Base-by-base conservation (phyloP, 2,113 vertebrate species). In the Pardalotus punctatus region DNA sequence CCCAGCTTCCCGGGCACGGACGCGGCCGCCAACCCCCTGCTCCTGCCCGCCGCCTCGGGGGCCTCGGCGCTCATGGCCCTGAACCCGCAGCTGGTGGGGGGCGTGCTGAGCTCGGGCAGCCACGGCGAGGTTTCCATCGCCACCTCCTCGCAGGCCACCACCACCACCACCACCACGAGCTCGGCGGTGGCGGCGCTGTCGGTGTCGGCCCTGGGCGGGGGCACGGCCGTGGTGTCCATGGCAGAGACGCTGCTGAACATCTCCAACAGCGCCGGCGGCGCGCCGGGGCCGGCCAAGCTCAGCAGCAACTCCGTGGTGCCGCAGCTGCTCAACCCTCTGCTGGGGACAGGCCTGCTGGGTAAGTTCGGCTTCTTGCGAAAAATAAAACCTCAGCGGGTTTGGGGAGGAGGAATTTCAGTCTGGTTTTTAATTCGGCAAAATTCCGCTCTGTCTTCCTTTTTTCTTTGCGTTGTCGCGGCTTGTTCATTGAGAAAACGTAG, bases 101-200 rank as follows among this genome's bases (percentile, higher is more conserved):
- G 98, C 54, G 97, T 98, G 82, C 98, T 98, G 97, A 97, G 97
- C 98, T 97, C 98, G 33, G 96, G 97, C 6, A 1, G 98, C 98
- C 99, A 99, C 98, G 98, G 98, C 97, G 98, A 98, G 98, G 98
- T 99, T 98, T 97, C 99, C 98, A 98, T 99, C 96, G 98, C 98
- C 99, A 99, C 98, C 97, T 99, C 98, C 96, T 98, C 97, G 97
- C 98, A 98, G 96, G 98, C 99, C 98, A 99, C 99, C 98, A 98
- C 98, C 98, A 98, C 98, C 98, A 98, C 98, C 97, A 98, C 97
- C 96, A 97, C 98, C 98, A 98, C 99, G 98, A 98, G 99, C 97
- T 98, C 98, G 84, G 97, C 98, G 94, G 98, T 98, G 98, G 98
- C 98, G 98, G 98, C 98, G 95, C 98, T 98, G 98, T 98, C 98